Base-by-base conservation (phyloP, 2,888 invertebrate genomes). In the Cantharis rufa region DNA sequence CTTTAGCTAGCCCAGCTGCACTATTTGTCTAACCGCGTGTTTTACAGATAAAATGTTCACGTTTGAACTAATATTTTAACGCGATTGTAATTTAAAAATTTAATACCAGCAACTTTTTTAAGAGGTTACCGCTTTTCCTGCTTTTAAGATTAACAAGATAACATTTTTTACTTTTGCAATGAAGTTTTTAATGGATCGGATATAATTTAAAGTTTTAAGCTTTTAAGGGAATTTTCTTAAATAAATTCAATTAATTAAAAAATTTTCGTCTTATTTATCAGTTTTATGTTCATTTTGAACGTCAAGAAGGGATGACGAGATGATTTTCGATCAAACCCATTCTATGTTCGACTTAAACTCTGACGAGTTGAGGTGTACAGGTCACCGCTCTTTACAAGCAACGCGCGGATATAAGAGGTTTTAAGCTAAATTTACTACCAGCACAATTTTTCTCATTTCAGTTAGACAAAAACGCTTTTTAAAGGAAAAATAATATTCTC, bases 311-410 rank as follows among this genome's bases (percentile, higher is more conserved):
- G 9, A 48, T 5, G n/a, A 4, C 32, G 13, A 32, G 32, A 32
- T n/a, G 32, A n/a, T 48, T 48, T 48, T 48, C 48, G 48, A 72
- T 72, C 66, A 72, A 64, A 66, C 66, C 21, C 66, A 48, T 66
- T 72, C 66, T 48, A 15, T 72, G 72, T 72, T 72, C 21, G 48
- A 15, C 66, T 72, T 32, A 72, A 72, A 72, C 27, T 32, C 71
- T 61, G 72, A 66, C 61, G 72, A 72, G 32, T 66, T 18, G 72
- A 13, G 66, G 15, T 66, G 27, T 61, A 24, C 72, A 66, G 72
- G 72, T 72, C 72, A 72, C 72, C 66, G 72, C 72, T 71, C 71
- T 72, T 72, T 18, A 66, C 66, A 72, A 66, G 48, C 48, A 48
- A 48, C 48, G 48, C n/a, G 48, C 61, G 72, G 72, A 66, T 66